Conservation (phyloP, 2,113 vertebrate genomes). For the Neogale vison region DNA sequence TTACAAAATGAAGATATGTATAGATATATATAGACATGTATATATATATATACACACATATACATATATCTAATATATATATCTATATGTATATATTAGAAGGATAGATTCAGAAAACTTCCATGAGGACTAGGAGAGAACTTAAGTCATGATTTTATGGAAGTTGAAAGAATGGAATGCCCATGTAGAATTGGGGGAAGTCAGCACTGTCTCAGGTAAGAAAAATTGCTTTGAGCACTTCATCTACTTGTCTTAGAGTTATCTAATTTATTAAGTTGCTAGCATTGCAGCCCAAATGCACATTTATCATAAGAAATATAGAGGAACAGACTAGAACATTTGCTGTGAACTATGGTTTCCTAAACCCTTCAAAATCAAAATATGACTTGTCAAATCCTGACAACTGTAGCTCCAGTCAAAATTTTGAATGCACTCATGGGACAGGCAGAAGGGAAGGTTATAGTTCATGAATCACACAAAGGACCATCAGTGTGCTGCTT, state of each 20-base stretch:
- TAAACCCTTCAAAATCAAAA: background rate
- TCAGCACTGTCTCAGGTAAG: background rate
- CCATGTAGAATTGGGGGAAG: background rate
- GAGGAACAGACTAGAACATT: background rate
- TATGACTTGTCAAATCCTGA: background rate
- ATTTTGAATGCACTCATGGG: background rate
- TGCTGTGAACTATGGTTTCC: background rate
- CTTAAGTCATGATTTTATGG: background rate
- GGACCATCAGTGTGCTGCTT: background rate
- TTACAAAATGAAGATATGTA: background rate
- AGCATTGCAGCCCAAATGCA: background rate
- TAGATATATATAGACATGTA: no score
- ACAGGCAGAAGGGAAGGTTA: background rate
- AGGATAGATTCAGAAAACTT: background rate
- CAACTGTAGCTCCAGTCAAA: background rate
- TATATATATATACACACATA: no score
- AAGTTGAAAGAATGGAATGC: conserved; percentile 28
- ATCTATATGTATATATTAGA: background rate
- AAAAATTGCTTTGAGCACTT: background rate
- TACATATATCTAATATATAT: no score
- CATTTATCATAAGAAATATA: conserved; percentile 5
- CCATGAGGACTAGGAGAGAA: background rate
- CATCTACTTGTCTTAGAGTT: background rate
- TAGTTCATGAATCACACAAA: background rate
- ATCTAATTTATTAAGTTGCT: conserved; percentile 24